phyloP scores from a whole-genome alignment of 1,140 invertebrate genomes.

The Drosophila cardini region DNA sequence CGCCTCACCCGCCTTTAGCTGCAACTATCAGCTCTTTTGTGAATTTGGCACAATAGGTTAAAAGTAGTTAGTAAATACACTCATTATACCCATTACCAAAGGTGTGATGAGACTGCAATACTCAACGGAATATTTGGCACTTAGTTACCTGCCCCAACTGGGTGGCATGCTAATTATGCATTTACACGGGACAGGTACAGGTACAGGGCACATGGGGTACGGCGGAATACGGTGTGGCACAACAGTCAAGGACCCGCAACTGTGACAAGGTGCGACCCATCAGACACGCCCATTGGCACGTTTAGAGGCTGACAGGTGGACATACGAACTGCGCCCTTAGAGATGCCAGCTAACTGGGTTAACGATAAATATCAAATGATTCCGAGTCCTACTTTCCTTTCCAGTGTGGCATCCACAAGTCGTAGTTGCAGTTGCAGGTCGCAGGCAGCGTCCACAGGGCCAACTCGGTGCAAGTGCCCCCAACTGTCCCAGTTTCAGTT shows the following conservation, averaged over 20 bases:
- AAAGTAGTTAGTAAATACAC: too few species aligned
- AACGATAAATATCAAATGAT: constrained; percentile 79
- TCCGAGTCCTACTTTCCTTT: constrained; percentile 68
- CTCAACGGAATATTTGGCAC: constrained; percentile 18
- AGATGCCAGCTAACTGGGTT: constrained; percentile 70
- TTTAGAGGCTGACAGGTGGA: neutral
- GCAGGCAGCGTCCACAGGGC: constrained; percentile 56
- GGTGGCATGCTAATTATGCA: constrained; percentile 59
- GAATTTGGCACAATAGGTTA: too few species aligned
- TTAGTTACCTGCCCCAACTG: neutral
- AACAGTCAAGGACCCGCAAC: constrained; percentile 38
- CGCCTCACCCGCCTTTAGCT: too few species aligned
- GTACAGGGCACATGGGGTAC: too few species aligned
- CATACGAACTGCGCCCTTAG: constrained; percentile 32
- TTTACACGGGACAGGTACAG: too few species aligned
- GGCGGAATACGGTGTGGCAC: too few species aligned
- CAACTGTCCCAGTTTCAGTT: constrained; percentile 63
- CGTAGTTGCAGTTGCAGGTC: constrained; percentile 10
- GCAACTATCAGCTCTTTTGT: too few species aligned
- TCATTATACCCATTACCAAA: neutral
- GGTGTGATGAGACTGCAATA: neutral
- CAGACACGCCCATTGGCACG: constrained; percentile 18
- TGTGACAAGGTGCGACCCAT: constrained; percentile 44
- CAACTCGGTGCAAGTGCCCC: constrained; percentile 64
- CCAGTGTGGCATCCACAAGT: constrained; percentile 47